Base-by-base conservation (phyloP, 2,888 invertebrate species). In the Diploptera punctata region DNA sequence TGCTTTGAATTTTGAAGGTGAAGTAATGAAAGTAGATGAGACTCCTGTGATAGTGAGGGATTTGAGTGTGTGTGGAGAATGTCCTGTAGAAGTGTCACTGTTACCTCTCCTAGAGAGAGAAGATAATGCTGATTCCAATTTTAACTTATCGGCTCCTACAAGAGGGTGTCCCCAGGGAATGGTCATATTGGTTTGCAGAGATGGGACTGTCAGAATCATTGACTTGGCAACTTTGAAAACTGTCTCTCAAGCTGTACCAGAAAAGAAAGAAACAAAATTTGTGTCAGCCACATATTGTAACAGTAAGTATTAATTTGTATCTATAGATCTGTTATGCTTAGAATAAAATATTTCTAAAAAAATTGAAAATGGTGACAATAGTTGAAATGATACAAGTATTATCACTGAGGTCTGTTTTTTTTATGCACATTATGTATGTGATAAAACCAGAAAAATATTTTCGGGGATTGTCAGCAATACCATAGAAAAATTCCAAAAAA, bases 221-320 rank as follows among this genome's bases (percentile, higher is more conserved):
- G 89, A 91, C 44, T 81, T 95, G 52, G 86, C 88, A n/a, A 90
- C 90, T 67, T 87, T 95, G 76, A 88, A 87, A 76, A 86, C 88
- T 3, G 82, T 92, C 5, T 90, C 91, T 0, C 88, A 89, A 75
- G 91, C 92, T 31, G 86, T 87, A 76, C 87, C 91, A 44, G 89
- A 90, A 0, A 75, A 73, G 24, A 87, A 71, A 7, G 75, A 88
- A 47, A 89, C 90, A 57, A 90, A 89, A 79, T 95, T 95, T 80
- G 89, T 93, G 16, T 93, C 95, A 0, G 92, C 92, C 1, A 91
- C 92, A 0, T 96, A 93, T 82, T 96, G 96, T 81, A 92, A 93
- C 72, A 94, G 95, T 84, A 83, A 86, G 87, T 85, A 49, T 70
- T 19, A 26, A n/a, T n/a, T n/a, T n/a, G n/a, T n/a, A n/a, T n/a